These are phyloP conservation scores for Camponotus vicinus DNA, from an alignment of 1,140 invertebrate species.

Conservation along the genomic window DNA sequence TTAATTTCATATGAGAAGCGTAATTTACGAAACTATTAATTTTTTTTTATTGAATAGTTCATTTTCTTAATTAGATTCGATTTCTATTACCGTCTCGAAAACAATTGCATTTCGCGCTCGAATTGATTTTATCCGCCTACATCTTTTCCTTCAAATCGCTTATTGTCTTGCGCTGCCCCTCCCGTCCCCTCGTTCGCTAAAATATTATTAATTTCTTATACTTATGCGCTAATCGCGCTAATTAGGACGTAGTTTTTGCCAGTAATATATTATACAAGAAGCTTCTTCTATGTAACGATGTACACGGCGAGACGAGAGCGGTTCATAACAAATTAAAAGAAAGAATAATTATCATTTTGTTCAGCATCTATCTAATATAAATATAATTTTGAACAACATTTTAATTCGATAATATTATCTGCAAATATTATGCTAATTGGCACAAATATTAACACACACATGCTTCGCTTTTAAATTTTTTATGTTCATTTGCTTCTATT, in stretches of 20 bases:
- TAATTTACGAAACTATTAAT: background rate
- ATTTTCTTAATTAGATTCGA: constrained; percentile 33
- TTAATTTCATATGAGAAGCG: background rate
- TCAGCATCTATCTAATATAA: background rate
- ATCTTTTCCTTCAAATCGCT: constrained; percentile 14
- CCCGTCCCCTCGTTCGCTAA: constrained; percentile 29
- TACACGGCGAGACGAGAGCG: background rate
- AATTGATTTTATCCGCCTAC: background rate
- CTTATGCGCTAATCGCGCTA: constrained; percentile 48
- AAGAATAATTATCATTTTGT: background rate
- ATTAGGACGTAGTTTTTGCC: constrained; percentile 53
- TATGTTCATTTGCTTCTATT: background rate
- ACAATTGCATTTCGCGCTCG: constrained; percentile 14
- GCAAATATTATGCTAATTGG: background rate
- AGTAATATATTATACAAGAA: constrained; percentile 43
- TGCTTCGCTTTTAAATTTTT: background rate
- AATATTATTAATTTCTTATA: constrained; percentile 51
- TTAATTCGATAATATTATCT: background rate
- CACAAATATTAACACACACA: background rate
- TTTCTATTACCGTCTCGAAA: constrained; percentile 10
- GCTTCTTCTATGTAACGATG: constrained; percentile 18
- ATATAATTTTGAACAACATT: constrained; percentile 4
- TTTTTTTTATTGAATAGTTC: constrained; percentile 6
- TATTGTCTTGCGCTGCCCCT: constrained; percentile 51
- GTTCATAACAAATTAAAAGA: constrained; percentile 1